Evolutionary conservation across 2,113 vertebrate species (phyloP).

Genomic region (Apteryx owenii): DNA sequence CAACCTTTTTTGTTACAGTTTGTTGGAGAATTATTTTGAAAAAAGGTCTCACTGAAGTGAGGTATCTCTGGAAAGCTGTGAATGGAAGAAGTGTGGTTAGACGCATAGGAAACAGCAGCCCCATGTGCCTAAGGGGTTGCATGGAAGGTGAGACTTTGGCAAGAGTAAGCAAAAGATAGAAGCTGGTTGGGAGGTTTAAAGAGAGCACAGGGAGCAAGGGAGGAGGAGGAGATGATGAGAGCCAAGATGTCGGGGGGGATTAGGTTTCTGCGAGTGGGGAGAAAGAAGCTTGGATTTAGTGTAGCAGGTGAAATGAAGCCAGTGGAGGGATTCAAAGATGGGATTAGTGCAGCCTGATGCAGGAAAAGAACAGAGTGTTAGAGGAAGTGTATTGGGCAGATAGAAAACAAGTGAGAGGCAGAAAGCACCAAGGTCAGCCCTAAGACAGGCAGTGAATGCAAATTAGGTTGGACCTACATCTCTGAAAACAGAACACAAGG

Average conservation of each 20-base stretch:
- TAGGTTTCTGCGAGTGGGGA: not conserved
- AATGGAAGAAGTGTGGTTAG: not conserved
- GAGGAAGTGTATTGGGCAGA: not conserved
- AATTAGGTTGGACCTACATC: not conserved
- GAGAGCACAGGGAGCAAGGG: not conserved
- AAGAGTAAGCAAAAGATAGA: not conserved
- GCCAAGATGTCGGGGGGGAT: not conserved
- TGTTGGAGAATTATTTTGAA: not conserved
- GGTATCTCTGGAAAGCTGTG: not conserved
- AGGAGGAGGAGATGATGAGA: not conserved
- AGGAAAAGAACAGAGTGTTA: not conserved
- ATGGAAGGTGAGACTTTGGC: not conserved
- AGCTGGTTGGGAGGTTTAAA: not conserved
- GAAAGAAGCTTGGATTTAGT: not conserved
- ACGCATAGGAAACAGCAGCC: fast-evolving
- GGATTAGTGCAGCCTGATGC: not conserved
- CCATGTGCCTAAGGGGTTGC: not conserved
- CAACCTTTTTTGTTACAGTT: not conserved
- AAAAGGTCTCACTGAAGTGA: not conserved
- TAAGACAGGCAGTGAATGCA: fast-evolving
- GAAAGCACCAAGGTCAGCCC: not conserved
- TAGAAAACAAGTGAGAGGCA: not conserved
- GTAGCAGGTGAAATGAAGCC: not conserved
- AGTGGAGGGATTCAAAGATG: not conserved
- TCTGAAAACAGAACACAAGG: not conserved